Conservation (phyloP, 1,140 invertebrate species). For the Phymorhynchus buccinoides region DNA sequence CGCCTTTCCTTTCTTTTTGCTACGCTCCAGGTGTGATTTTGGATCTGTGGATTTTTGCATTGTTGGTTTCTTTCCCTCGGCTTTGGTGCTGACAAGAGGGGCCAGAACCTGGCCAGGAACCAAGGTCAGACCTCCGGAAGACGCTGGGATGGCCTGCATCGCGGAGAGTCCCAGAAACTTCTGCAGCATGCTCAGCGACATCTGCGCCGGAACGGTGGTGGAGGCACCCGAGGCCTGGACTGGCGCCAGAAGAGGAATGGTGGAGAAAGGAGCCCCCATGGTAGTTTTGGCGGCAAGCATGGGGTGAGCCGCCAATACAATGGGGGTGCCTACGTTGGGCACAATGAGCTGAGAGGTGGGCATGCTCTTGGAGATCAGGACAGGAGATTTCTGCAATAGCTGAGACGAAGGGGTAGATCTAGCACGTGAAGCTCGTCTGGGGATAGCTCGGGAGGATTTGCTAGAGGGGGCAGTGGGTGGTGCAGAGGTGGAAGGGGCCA, state of each 20-base stretch:
- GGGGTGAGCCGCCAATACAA: background rate
- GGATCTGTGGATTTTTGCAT: background rate
- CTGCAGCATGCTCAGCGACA: slow-evolving; percentile 5
- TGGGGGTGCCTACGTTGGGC: background rate
- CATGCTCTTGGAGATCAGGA: background rate
- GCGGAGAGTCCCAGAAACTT: slow-evolving; percentile 17
- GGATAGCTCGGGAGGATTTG: background rate
- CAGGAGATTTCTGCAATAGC: background rate
- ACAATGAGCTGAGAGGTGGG: background rate
- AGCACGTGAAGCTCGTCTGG: background rate
- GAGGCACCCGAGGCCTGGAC: background rate
- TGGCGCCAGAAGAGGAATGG: background rate
- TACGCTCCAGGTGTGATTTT: background rate
- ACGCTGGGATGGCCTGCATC: background rate
- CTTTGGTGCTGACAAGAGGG: background rate
- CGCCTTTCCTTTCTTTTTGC: background rate
- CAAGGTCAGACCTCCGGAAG: background rate
- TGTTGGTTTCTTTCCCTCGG: background rate
- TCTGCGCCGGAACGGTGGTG: background rate
- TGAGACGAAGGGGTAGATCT: background rate
- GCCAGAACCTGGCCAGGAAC: background rate
- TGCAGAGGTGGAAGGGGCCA: background rate
- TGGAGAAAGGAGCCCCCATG: background rate
- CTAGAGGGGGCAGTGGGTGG: background rate
- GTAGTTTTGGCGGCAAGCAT: background rate